Evolutionary conservation across 2,888 invertebrate species (phyloP).

Genomic region (Thymelicus acteon): DNA sequence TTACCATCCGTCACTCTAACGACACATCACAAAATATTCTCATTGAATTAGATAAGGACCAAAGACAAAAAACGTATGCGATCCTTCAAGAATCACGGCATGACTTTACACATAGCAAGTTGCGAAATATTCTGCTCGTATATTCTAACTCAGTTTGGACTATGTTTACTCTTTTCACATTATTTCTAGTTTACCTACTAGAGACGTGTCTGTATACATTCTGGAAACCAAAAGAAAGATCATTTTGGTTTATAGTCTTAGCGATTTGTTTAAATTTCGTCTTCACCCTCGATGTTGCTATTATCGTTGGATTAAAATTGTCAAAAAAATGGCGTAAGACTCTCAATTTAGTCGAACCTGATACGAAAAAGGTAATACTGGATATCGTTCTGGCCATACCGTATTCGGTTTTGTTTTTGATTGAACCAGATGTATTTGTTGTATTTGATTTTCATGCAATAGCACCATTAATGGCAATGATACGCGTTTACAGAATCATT

Average conservation of each 20-base stretch:
- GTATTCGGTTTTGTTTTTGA: conserved; percentile 67
- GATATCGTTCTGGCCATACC: conserved; percentile 70
- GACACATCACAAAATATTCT: conserved; percentile 48
- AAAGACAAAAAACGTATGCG: conserved; percentile 66
- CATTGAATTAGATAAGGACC: conserved; percentile 56
- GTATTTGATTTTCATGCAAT: conserved; percentile 63
- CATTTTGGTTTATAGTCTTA: conserved; percentile 60
- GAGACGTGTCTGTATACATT: conserved; percentile 75
- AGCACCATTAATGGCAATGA: conserved; percentile 67
- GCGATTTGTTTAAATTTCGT: conserved; percentile 64
- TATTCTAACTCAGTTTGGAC: conserved; percentile 73
- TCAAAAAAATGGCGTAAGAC: conserved; percentile 75
- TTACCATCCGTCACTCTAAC: conserved; percentile 41
- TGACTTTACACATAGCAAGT: conserved; percentile 66
- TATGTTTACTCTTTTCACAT: conserved; percentile 62
- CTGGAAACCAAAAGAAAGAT: conserved; percentile 53
- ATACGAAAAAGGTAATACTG: conserved; percentile 60
- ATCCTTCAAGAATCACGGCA: conserved; percentile 69
- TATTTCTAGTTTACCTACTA: conserved; percentile 67
- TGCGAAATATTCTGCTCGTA: conserved; percentile 65
- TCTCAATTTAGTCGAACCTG: conserved; percentile 76
- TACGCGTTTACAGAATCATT: conserved; percentile 72
- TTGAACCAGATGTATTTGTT: conserved; percentile 45
- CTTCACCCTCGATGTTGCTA: conserved; percentile 66
- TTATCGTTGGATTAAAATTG: conserved; percentile 70